Evolutionary conservation across 30 jellyfish, hydroid and myxozoan genomes (phyloP), one percentile per base, ranked within the genome.

Genomic region (Turritopsis dohrnii): DNA sequence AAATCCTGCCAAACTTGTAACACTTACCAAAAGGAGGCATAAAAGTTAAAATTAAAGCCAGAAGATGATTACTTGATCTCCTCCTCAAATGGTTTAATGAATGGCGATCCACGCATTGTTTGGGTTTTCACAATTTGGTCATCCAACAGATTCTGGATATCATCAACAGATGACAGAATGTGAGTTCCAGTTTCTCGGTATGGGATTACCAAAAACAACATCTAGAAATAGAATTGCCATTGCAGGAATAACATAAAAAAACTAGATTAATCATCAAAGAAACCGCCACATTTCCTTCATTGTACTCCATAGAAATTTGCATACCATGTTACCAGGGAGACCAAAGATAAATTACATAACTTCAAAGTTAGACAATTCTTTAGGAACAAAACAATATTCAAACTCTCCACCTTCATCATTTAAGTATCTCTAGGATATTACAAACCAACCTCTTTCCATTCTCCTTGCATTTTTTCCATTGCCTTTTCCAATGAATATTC

Each of bases 41-140:
- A 69, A 69, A 23, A 69, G 77, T 5, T 22, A 23, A 69, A 69
- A 69, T 60, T n/a, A 22, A 23, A 69, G 77, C 9, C 16, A 27
- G 16, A 75, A 0, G 13, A 79, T 21, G 13, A 84, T 74, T 76
- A 94, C 99, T 87, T 86, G 81, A 94, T 94, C 77, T 89, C 97
- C 27, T 52, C 80, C 72, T 94, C 99, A 88, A 94, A 94, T 79
- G 99, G 99, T 81, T 94, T 94, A 80, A 94, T 89, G 65, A 94
- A 93, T 16, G 99, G 99, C 7, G 99, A 94, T 65, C 99, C 99
- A 31, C 97, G 84, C 97, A 94, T 94, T 24, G 99, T 94, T 52
- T 94, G 99, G 53, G 99, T 94, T 75, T 94, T 94, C 71, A 94
- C 99, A 79, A 94, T 94, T 60, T 94, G 99, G 79, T 94, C 99